Evolutionary conservation across 1,140 invertebrate genomes (phyloP).

Genomic region (Gerris buenoi): DNA sequence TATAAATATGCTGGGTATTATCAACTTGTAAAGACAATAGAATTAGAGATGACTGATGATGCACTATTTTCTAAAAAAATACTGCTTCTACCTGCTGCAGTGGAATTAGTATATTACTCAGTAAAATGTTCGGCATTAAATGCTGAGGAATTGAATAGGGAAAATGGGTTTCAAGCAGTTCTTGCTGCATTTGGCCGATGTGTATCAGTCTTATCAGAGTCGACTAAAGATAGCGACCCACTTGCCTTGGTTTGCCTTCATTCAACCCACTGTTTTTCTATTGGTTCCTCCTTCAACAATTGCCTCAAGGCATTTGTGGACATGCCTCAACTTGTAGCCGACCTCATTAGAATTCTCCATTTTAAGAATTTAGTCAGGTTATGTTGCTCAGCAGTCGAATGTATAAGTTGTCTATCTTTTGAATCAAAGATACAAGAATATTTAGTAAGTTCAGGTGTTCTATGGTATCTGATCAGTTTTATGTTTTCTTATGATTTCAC

Average conservation of each 20-base stretch:
- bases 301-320: slow-evolving; percentile 79
- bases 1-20: slow-evolving; percentile 99
- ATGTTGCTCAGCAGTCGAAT: slow-evolving; percentile 68
- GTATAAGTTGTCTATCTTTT: slow-evolving; percentile 62
- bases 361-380: slow-evolving; percentile 73
- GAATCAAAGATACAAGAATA: slow-evolving; percentile 76
- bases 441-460: slow-evolving; percentile 75
- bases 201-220: slow-evolving; percentile 69
- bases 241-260: slow-evolving; percentile 86
- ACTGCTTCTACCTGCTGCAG: slow-evolving; percentile 73
- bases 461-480: slow-evolving; percentile 83
- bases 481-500: slow-evolving; percentile 96
- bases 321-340: slow-evolving; percentile 68
- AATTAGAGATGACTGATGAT: slow-evolving; percentile 84
- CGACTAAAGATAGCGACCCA: slow-evolving; percentile 60
- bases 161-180: slow-evolving; percentile 72
- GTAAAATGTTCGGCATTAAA: slow-evolving; percentile 93
- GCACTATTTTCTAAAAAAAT: slow-evolving; percentile 79
- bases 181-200: slow-evolving; percentile 81
- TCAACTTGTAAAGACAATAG: slow-evolving; percentile 90
- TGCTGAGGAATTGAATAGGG: slow-evolving; percentile 88
- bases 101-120: slow-evolving; percentile 90
- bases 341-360: slow-evolving; percentile 77
- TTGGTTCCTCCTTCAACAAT: slow-evolving; percentile 82
- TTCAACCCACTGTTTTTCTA: slow-evolving; percentile 76